phyloP scores from a whole-genome alignment of 37 sponge, comb jelly and placozoan species.

The Amphimedon queenslandica region DNA sequence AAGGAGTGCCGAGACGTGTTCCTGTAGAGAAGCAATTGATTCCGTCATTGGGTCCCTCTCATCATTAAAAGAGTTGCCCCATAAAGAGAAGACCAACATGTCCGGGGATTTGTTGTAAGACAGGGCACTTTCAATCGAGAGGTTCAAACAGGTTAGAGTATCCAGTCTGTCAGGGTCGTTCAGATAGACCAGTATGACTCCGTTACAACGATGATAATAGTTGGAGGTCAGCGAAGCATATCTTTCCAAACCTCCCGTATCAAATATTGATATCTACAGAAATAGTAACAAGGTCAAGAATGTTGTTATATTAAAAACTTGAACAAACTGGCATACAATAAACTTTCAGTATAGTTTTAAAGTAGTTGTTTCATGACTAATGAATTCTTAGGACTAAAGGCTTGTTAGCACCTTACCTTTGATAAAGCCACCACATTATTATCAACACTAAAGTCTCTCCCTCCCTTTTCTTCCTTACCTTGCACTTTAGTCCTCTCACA shows the following conservation, averaged over 20 bases:
- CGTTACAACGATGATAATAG: not conserved
- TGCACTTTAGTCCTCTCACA: not conserved
- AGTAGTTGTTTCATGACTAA: not conserved
- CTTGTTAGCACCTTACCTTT: not conserved
- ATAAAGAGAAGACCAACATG: not conserved
- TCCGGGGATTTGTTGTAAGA: not conserved
- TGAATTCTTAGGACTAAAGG: too few species aligned
- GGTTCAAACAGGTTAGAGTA: not conserved
- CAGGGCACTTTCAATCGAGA: not conserved
- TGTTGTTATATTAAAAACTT: not conserved
- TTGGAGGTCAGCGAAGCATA: constrained; percentile 2
- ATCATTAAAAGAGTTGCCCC: not conserved
- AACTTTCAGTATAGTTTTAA: not conserved
- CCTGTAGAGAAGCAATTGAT: not conserved
- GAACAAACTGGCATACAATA: not conserved
- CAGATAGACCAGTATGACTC: not conserved
- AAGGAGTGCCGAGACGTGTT: not conserved
- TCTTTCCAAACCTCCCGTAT: constrained; percentile 48
- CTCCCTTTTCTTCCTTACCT: not conserved
- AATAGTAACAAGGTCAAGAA: constrained; percentile 10
- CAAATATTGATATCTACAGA: constrained; percentile 35
- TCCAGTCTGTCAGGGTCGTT: not conserved
- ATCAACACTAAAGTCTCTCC: not conserved
- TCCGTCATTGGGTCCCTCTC: not conserved
- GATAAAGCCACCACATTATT: not conserved